phyloP scores from a whole-genome alignment of 1,140 invertebrate genomes.

The Ceratoteleas bidentatus region DNA sequence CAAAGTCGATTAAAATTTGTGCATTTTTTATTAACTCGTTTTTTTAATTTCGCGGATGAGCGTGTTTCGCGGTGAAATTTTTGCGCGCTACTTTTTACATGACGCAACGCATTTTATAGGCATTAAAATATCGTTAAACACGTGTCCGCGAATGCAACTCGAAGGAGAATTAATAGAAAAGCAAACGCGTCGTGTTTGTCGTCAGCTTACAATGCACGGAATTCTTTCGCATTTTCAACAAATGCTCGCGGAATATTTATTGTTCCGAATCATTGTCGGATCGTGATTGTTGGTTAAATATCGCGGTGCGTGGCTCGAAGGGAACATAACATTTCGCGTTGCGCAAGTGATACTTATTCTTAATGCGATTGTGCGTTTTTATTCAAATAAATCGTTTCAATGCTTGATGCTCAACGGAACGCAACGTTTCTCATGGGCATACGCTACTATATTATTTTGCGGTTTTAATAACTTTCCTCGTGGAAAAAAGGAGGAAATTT shows the following conservation, averaged over 20 bases:
- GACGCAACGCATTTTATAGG: constrained; percentile 16
- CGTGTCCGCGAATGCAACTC: constrained; percentile 13
- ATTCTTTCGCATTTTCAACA: constrained; percentile 75
- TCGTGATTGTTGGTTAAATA: constrained; percentile 70
- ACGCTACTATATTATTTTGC: too few relatives aligned
- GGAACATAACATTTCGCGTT: constrained; percentile 16
- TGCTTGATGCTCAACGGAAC: neutral
- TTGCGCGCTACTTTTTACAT: constrained; percentile 12
- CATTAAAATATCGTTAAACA: constrained; percentile 43
- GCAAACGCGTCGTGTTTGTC: constrained; percentile 64
- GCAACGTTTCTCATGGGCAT: too few relatives aligned
- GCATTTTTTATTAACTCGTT: constrained; percentile 49
- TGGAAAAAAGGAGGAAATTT: too few relatives aligned
- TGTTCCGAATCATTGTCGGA: constrained; percentile 67
- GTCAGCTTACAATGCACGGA: constrained; percentile 71
- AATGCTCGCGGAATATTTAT: constrained; percentile 62
- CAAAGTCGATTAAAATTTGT: constrained; percentile 42
- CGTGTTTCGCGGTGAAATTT: constrained; percentile 23
- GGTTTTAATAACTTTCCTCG: too few relatives aligned
- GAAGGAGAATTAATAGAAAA: constrained; percentile 54
- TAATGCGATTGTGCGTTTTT: constrained; percentile 11
- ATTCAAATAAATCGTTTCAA: constrained; percentile 13
- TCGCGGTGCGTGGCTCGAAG: neutral
- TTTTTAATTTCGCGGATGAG: constrained; percentile 25
- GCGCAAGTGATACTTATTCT: constrained; percentile 2